phyloP scores from a whole-genome alignment of 2,113 vertebrate genomes.

The Oceanodroma tethys region DNA sequence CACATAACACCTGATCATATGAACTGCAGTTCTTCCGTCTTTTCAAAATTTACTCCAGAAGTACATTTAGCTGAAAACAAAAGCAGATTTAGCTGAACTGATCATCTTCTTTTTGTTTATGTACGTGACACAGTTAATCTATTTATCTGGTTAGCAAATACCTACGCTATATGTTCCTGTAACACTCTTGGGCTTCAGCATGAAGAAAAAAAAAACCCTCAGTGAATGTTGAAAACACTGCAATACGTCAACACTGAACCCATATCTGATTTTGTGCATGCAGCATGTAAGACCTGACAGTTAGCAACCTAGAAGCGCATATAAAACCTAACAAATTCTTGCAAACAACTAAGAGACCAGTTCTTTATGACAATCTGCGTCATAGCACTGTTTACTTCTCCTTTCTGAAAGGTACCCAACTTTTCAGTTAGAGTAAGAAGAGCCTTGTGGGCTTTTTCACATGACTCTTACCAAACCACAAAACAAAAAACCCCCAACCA shows the following conservation, averaged over 20 bases:
- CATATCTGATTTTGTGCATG: conserved; percentile 28
- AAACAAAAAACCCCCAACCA: conserved; percentile 44
- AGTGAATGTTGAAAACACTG: background rate
- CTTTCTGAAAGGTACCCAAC: conserved; percentile 24
- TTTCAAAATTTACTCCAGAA: background rate
- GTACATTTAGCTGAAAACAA: background rate
- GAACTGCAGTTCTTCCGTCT: background rate
- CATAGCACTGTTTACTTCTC: conserved; percentile 57
- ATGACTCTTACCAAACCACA: conserved; percentile 59
- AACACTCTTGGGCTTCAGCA: background rate
- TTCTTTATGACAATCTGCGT: conserved; percentile 16
- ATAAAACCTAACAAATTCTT: background rate
- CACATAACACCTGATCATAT: background rate
- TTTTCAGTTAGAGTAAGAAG: background rate
- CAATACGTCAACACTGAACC: background rate
- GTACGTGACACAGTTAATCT: background rate
- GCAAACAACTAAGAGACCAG: background rate
- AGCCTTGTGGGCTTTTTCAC: conserved; percentile 52
- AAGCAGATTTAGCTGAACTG: background rate
- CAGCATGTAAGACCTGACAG: background rate
- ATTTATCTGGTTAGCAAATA: background rate
- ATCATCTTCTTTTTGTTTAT: background rate
- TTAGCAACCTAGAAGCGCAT: background rate
- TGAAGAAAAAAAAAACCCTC: background rate
- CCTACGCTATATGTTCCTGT: background rate